A percentile compares a stretch with the other conserved stretches of the same genome.
phyloP scores from a whole-genome alignment of 2,888 invertebrate genomes.

The Stictocephala bisonia region DNA sequence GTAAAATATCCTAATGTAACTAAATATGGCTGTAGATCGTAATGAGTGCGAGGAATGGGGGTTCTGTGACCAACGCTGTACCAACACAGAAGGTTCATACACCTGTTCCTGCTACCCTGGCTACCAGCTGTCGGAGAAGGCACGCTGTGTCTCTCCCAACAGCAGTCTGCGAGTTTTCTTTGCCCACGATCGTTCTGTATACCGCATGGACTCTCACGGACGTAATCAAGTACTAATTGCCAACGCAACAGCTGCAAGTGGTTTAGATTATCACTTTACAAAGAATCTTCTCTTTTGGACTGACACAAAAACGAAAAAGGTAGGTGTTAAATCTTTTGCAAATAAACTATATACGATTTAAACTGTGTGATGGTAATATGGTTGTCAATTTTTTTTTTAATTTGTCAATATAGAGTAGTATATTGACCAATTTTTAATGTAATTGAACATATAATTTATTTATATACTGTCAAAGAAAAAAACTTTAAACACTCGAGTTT shows the following conservation, averaged over 20 bases:
- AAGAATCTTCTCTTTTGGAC: slow-evolving; percentile 88
- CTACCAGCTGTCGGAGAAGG: slow-evolving; percentile 73
- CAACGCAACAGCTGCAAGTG: slow-evolving; percentile 87
- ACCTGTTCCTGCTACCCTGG: slow-evolving; percentile 85
- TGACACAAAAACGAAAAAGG: slow-evolving; percentile 87
- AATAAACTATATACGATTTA: no score
- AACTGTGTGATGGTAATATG: no score
- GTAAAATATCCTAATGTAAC: neutral
- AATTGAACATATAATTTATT: no score
- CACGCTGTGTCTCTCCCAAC: slow-evolving; percentile 73
- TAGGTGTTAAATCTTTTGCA: no score
- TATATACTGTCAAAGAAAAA: no score
- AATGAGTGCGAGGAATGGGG: slow-evolving; percentile 95
- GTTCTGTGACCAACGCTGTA: slow-evolving; percentile 94
- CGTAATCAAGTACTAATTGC: slow-evolving; percentile 71
- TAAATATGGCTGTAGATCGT: slow-evolving; percentile 72
- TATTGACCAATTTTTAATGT: no score
- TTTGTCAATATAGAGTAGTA: no score
- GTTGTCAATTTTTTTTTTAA: no score
- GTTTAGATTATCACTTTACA: slow-evolving; percentile 85
- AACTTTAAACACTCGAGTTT: no score
- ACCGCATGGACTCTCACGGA: slow-evolving; percentile 70
- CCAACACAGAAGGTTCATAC: slow-evolving; percentile 86
- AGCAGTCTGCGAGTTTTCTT: slow-evolving; percentile 64
- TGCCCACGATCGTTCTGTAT: slow-evolving; percentile 64